Conservation (phyloP, 2,113 vertebrate genomes). For the Tor tambroides region DNA sequence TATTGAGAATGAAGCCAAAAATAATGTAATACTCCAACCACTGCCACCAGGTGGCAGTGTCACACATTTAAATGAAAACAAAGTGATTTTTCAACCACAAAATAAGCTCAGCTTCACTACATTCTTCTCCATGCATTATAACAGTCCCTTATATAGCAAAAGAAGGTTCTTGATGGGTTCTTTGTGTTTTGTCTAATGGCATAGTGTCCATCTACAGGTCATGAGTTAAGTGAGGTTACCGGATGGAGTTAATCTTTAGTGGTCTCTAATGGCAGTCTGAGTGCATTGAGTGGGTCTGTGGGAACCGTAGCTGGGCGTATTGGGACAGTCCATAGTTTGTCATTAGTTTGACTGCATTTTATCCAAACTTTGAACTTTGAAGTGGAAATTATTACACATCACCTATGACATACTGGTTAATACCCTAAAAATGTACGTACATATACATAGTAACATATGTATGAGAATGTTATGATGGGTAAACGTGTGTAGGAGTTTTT, state of each 20-base stretch:
- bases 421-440: neutral
- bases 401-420: neutral
- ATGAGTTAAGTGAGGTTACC: neutral
- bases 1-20: neutral
- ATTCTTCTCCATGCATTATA: neutral
- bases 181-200: neutral
- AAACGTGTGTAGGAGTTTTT: neutral
- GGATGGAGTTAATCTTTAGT: constrained; percentile 6
- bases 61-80: neutral
- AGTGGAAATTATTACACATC: neutral
- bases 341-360: neutral
- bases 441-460: neutral
- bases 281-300: neutral
- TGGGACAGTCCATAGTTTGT: neutral
- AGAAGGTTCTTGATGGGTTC: neutral
- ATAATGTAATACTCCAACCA: neutral
- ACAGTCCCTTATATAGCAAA: neutral
- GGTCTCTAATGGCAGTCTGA: constrained; percentile 23
- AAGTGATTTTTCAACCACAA: neutral
- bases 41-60: constrained; percentile 46
- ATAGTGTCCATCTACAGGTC: neutral
- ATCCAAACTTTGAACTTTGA: neutral
- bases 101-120: neutral
- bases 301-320: neutral
- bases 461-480: neutral